Conservation (phyloP, 2,888 invertebrate genomes). For the Atethmia centrago region DNA sequence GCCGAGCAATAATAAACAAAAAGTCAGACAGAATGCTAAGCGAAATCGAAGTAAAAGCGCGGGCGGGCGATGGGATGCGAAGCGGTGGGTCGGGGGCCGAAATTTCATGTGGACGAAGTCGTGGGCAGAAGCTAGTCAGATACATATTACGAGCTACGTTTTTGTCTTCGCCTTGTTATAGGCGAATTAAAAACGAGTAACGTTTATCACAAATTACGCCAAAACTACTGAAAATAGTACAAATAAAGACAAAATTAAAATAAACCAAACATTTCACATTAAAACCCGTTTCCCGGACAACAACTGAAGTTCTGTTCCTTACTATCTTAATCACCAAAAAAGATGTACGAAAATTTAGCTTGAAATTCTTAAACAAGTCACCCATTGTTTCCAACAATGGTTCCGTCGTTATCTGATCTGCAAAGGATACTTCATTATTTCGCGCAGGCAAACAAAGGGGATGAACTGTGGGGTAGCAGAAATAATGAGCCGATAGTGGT, state of each 20-base stretch:
- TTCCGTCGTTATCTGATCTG: slow-evolving; percentile 67
- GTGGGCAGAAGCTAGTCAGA: too few species aligned
- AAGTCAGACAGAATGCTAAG: too few species aligned
- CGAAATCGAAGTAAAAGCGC: too few species aligned
- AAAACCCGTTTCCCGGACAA: slow-evolving; percentile 34
- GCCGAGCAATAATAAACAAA: too few species aligned
- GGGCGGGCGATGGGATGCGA: too few species aligned
- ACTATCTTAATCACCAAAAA: slow-evolving; percentile 66
- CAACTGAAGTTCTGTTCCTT: slow-evolving; percentile 48
- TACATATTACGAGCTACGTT: neutral
- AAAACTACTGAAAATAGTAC: slow-evolving; percentile 3
- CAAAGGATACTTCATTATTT: slow-evolving; percentile 71
- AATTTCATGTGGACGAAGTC: too few species aligned
- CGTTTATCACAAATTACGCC: neutral
- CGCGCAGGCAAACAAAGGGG: slow-evolving; percentile 66
- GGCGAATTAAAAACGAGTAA: neutral
- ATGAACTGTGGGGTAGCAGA: slow-evolving; percentile 59
- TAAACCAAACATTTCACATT: slow-evolving; percentile 33
- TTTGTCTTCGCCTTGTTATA: neutral
- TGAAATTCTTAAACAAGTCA: slow-evolving; percentile 67
- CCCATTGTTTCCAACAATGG: slow-evolving; percentile 70
- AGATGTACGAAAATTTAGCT: slow-evolving; percentile 61
- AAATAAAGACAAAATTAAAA: slow-evolving; percentile 1
- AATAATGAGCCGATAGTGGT: slow-evolving; percentile 71
- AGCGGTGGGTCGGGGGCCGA: too few species aligned